Evolutionary conservation across 2,888 invertebrate genomes (phyloP), one percentile per base, ranked within the genome.

Genomic region (Cataglyphis rosenhaueri): DNA sequence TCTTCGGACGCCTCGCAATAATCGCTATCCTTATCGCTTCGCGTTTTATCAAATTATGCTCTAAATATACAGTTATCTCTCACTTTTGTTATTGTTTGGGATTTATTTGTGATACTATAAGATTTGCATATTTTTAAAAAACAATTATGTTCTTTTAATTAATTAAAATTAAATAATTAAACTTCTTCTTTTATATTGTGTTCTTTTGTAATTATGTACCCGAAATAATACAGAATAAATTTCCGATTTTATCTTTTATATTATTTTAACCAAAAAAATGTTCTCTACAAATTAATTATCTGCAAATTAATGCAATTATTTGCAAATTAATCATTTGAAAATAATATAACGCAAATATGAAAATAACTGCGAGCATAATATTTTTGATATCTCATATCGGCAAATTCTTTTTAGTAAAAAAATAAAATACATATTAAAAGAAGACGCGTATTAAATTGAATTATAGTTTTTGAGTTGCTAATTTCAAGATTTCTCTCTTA

Each of bases 1-100:
- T 41, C 70, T 74, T 55, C 44, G 21, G 55, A 82, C 41, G 32
- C 32, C 79, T 35, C 52, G 35, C 32, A 10, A 44, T 48, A 52
- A 61, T 21, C 21, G 32, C 35, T 21, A 35, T 79, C 41, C 21
- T 41, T 64, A 32, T 38, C 48, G 12, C 21, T 35, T 10, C n/a
- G 18, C 59, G 1, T 6, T 59, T 68, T 12, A 35, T 18, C 12
- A 25, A 18, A 61, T 74, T 61, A 61, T 38, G 38, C 5, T 25
- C 52, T 21, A 52, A 12, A 35, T 52, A 38, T 55, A 66, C 5
- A n/a, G 21, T 64, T 48, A 44, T n/a, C 35, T 35, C 35, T 18
- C 18, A 8, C 8, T 9, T 3, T 18, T 25, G 29, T 32, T 15
- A 41, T 44, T 32, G 21, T 74, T 74, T 5, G 8, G 9, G 21